These are phyloP conservation scores for Aelia acuminata DNA, from an alignment of 2,888 invertebrate species.

Conservation along the genomic window DNA sequence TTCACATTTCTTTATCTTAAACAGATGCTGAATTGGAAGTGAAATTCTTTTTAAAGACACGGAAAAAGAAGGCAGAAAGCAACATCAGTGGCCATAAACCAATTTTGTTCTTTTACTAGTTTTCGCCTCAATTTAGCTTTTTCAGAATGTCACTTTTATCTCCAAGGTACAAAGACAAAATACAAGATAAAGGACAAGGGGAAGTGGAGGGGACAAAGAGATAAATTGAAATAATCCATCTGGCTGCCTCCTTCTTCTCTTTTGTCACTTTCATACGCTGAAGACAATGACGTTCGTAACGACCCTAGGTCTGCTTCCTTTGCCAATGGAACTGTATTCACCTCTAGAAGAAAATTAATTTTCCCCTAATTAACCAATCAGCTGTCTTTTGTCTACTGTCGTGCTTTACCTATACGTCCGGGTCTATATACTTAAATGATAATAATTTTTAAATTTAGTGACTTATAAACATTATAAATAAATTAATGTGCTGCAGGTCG, in stretches of 20 bases:
- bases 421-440: neutral
- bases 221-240: conserved; percentile 50
- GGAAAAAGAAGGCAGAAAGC: neutral
- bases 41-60: neutral
- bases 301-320: conserved; percentile 42
- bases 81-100: neutral
- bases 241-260: conserved; percentile 12
- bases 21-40: too few relatives aligned
- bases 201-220: conserved; percentile 30
- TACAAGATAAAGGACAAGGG: conserved; percentile 40
- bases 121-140: conserved; percentile 34
- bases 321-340: conserved; percentile 38
- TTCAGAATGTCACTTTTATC: conserved; percentile 35
- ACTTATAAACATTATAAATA: neutral
- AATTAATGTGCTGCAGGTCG: neutral
- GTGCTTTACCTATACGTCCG: neutral
- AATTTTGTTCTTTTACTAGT: neutral
- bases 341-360: conserved; percentile 37
- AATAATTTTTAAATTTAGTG: neutral
- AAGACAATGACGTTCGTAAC: conserved; percentile 54
- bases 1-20: too few relatives aligned
- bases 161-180: conserved; percentile 24
- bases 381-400: conserved; percentile 22
- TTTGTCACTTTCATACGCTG: conserved; percentile 45
- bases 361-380: conserved; percentile 55